A percentile compares a stretch with the other conserved stretches of the same genome.
Evolutionary conservation across 1,140 invertebrate species (phyloP).

Genomic region (Drosophila sechellia): DNA sequence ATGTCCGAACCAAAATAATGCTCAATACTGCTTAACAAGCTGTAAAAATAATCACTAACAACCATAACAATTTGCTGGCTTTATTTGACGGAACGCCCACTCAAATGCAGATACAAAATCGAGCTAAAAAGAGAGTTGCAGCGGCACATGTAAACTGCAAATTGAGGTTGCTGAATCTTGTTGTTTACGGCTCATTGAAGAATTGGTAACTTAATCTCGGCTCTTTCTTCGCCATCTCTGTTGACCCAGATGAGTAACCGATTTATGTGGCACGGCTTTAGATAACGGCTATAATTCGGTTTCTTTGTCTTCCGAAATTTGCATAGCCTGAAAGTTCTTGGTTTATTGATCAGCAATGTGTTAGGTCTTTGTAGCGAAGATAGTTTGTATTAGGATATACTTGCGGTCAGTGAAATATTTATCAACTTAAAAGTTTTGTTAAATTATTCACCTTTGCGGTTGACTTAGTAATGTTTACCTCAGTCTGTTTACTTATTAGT

Average conservation of each 20-base stretch:
- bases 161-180: constrained; percentile 48
- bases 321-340: constrained; percentile 19
- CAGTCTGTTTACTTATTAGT: not conserved
- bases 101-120: constrained; percentile 20
- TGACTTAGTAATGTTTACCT: not conserved
- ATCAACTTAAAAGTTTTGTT: too few relatives aligned
- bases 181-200: constrained; percentile 54
- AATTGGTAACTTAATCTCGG: constrained; percentile 49
- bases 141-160: constrained; percentile 27
- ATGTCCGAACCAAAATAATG: constrained; percentile 19
- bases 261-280: constrained; percentile 1
- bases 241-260: constrained; percentile 56
- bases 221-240: constrained; percentile 37
- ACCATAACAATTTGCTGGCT: constrained; percentile 62
- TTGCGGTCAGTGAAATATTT: not conserved
- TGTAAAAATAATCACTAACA: constrained; percentile 54
- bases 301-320: constrained; percentile 29
- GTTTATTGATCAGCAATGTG: constrained; percentile 16
- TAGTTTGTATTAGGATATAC: not conserved
- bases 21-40: constrained; percentile 54
- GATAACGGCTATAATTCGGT: constrained; percentile 3
- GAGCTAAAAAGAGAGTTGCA: constrained; percentile 14
- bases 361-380: constrained; percentile 22
- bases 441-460: not conserved
- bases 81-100: constrained; percentile 40